Conservation (phyloP, 2,797 vertebrate species). For the Dryobates pubescens region DNA sequence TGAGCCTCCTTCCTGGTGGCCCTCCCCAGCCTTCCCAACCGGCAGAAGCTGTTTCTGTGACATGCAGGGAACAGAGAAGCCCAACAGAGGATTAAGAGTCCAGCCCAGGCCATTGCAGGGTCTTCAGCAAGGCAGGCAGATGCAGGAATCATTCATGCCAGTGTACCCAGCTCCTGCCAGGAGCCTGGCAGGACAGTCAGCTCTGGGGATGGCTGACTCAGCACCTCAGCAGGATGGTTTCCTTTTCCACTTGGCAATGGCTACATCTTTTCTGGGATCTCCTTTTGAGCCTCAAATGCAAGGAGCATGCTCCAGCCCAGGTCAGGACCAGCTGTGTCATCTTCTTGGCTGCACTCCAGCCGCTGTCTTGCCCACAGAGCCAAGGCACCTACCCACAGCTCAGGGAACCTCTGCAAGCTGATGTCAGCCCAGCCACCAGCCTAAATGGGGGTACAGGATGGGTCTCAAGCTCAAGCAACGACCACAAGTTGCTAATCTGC, state of each 20-base stretch:
- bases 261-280: neutral
- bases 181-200: neutral
- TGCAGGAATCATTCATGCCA: neutral
- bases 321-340: neutral
- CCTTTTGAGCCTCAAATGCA: neutral
- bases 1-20: neutral
- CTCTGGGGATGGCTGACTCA: neutral
- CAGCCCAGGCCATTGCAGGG: neutral
- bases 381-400: neutral
- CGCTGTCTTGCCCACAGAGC: neutral
- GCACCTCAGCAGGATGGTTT: neutral
- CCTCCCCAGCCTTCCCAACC: neutral
- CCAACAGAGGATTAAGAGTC: neutral
- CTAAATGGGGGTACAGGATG: fast-evolving
- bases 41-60: neutral
- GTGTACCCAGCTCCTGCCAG: neutral
- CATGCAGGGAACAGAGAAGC: neutral
- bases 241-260: neutral
- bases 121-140: neutral
- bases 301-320: neutral
- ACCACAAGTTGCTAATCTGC: neutral
- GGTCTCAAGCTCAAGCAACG: neutral
- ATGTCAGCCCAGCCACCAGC: neutral
- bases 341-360: neutral
- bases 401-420: neutral